These are phyloP conservation scores for Eupithecia subfuscata DNA, from an alignment of 2,888 invertebrate species.

Conservation along the genomic window DNA sequence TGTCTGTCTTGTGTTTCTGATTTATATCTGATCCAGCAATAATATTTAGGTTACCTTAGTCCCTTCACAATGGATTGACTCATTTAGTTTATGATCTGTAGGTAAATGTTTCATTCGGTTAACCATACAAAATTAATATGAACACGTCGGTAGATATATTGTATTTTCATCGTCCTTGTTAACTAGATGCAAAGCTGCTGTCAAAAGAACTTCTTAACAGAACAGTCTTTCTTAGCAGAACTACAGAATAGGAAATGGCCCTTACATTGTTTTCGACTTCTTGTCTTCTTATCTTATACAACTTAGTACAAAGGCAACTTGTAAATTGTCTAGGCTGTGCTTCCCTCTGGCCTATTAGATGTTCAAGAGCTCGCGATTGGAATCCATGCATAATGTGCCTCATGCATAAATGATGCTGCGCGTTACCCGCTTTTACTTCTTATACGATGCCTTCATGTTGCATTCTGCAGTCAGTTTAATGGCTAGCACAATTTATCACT, in stretches of 20 bases:
- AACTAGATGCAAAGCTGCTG: slow-evolving; percentile 5
- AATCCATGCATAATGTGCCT: slow-evolving; percentile 76
- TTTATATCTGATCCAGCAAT: background rate
- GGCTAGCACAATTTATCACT: slow-evolving; percentile 52
- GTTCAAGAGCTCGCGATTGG: slow-evolving; percentile 62
- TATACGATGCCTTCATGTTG: slow-evolving; percentile 55
- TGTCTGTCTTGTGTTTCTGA: slow-evolving; percentile 10
- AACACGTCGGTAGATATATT: background rate
- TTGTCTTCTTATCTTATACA: slow-evolving; percentile 1
- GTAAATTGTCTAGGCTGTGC: slow-evolving; percentile 41
- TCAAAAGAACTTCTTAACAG: background rate
- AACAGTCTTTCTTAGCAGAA: too few species aligned
- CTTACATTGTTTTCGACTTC: background rate
- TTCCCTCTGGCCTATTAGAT: slow-evolving; percentile 65
- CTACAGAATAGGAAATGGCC: background rate
- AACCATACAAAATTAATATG: background rate
- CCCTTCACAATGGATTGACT: slow-evolving; percentile 8
- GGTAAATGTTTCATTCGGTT: slow-evolving; percentile 12
- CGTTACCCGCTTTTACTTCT: slow-evolving; percentile 67
- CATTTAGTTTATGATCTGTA: slow-evolving; percentile 12
- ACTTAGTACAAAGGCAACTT: background rate
- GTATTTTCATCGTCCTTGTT: background rate
- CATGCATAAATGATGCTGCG: slow-evolving; percentile 74
- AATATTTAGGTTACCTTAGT: background rate
- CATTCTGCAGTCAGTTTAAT: slow-evolving; percentile 55